Evolutionary conservation across 2,888 invertebrate species (phyloP), one percentile per base, ranked within the genome.

Genomic region (Eupithecia subfuscata): DNA sequence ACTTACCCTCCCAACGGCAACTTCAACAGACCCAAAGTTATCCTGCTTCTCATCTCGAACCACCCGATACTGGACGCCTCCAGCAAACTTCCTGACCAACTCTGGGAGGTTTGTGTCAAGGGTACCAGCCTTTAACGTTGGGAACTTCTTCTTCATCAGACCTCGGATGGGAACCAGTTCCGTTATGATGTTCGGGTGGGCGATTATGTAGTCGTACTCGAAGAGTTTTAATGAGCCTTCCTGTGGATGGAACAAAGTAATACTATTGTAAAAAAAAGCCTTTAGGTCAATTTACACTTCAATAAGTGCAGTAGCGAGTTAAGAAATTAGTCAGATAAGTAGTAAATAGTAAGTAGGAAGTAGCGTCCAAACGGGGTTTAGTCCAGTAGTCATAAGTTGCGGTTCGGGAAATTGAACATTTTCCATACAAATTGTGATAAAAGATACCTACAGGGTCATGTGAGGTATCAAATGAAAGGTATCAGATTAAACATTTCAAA

Each of bases 181-280:
- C 0, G 97, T 96, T 70, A 98, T 88, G 78, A 98, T 97, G 86
- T 97, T 96, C 0, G 97, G 97, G 92, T 98, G 97, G 0, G 97
- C 97, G 18, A 98, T 92, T 11, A 97, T 87, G 84, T 95, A 96
- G 83, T 97, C 96, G 86, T 96, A 98, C 81, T 98, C 97, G 7
- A 94, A 90, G 2, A 97, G 84, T 74, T 95, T 92, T 6, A 97
- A 85, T 80, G 96, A 95, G n/a, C 97, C 97, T 84, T 95, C 96
- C 95, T 97, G 87, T 8, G 79, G 60, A 64, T 12, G 6, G 22
- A 22, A 22, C 3, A 56, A n/a, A 0, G 2, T 18, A 18, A 52
- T n/a, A n/a, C 9, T 9, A 52, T 48, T 48, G 52, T 18, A 52
- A 52, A 52, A 14, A 43, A 14, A 43, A 43, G 14, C 14, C 43